Evolutionary conservation across 64 coral and sea anemone genomes (phyloP).

Genomic region (Hydrozoanthus tunicans): DNA sequence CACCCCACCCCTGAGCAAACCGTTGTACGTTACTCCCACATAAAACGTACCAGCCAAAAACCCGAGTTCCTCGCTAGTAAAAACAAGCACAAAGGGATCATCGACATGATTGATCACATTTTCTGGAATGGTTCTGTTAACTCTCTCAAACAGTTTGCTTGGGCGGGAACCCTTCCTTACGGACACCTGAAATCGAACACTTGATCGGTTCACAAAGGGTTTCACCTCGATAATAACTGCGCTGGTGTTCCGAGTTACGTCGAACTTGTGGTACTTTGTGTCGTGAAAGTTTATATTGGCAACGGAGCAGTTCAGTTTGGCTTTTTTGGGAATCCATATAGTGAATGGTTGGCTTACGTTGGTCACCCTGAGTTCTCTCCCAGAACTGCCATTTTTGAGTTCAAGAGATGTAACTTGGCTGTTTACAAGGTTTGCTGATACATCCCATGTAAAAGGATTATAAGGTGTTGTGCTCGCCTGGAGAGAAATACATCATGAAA

Average conservation of each 20-base stretch:
- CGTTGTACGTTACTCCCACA: conserved; percentile 16
- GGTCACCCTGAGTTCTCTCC: not conserved
- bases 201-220: not conserved
- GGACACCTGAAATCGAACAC: conserved; percentile 10
- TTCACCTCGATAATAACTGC: conserved; percentile 21
- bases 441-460: conserved; percentile 17
- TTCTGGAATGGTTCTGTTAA: conserved; percentile 30
- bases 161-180: conserved; percentile 30
- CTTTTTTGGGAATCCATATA: conserved; percentile 17
- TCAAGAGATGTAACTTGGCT: conserved; percentile 5
- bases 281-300: not conserved
- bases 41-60: conserved; percentile 18
- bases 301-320: not conserved
- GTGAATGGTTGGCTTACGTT: conserved; percentile 1
- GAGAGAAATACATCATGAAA: not conserved
- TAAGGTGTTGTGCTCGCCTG: conserved; percentile 26
- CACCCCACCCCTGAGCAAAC: not conserved
- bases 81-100: conserved; percentile 26
- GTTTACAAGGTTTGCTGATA: conserved; percentile 1
- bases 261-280: conserved; percentile 16
- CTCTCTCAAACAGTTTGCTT: conserved; percentile 1
- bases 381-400: not conserved
- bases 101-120: conserved; percentile 1
- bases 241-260: conserved; percentile 10
- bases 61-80: conserved; percentile 11